Evolutionary conservation across 30 jellyfish, hydroid and myxozoan species (phyloP).

Genomic region (Catostylus mosaicus): DNA sequence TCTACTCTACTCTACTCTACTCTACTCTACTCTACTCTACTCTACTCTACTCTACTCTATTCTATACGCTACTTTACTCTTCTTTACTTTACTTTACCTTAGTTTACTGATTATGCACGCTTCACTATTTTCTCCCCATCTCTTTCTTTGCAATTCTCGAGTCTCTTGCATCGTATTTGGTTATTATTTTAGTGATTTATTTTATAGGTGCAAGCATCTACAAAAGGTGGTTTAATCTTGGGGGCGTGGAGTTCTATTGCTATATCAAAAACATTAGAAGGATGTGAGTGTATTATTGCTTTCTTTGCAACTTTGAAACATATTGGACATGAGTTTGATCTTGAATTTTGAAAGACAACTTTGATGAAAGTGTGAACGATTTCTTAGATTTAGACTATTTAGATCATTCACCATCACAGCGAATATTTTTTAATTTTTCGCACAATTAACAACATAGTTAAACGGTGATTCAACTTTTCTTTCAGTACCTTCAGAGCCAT

Average conservation of each 20-base stretch:
- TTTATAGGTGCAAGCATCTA: slow-evolving; percentile 49
- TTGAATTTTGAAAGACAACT: neutral
- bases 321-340: too few species aligned
- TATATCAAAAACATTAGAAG: slow-evolving; percentile 24
- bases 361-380: neutral
- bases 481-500: slow-evolving; percentile 21
- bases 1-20: neutral
- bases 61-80: neutral
- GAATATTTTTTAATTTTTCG: too few species aligned
- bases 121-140: neutral
- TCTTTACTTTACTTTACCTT: neutral
- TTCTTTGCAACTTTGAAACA: too few species aligned
- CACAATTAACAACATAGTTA: too few species aligned
- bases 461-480: too few species aligned
- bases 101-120: neutral
- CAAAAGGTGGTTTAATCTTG: slow-evolving; percentile 34
- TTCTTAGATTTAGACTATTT: too few species aligned
- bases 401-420: too few species aligned
- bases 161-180: neutral
- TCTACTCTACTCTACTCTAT: neutral
- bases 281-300: slow-evolving; percentile 30
- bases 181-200: neutral
- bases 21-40: neutral
- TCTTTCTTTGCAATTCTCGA: neutral
- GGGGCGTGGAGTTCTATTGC: slow-evolving; percentile 44